phyloP scores from a whole-genome alignment of 1,140 invertebrate genomes.

The Saxidomus purpurata region DNA sequence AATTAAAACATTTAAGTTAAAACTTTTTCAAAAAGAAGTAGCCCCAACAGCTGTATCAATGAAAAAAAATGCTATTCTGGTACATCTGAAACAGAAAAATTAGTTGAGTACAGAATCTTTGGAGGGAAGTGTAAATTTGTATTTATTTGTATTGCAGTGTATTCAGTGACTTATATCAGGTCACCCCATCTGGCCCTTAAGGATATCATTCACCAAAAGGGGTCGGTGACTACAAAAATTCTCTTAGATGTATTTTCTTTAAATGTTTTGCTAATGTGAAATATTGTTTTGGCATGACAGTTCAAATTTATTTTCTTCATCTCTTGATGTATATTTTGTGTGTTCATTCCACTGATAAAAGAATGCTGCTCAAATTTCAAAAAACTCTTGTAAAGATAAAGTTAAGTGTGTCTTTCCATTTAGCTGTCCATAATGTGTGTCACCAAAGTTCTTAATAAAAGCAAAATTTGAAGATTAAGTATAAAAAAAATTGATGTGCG shows the following conservation, averaged over 20 bases:
- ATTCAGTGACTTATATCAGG: not conserved
- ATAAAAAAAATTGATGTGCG: no score
- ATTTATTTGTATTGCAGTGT: not conserved
- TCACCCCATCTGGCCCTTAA: not conserved
- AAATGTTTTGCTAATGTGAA: constrained; percentile 13
- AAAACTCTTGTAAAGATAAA: not conserved
- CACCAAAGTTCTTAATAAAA: no score
- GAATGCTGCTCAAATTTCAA: not conserved
- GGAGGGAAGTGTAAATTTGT: not conserved
- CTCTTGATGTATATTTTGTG: not conserved
- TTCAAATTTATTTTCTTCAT: constrained; percentile 9
- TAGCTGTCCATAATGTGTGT: no score
- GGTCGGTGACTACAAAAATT: constrained; percentile 1
- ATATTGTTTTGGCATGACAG: constrained; percentile 8
- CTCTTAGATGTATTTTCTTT: constrained; percentile 15
- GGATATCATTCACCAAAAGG: constrained; percentile 11
- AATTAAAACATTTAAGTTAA: no score
- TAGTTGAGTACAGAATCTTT: no score
- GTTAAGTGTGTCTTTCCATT: no score
- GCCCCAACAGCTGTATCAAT: no score
- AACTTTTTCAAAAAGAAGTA: no score
- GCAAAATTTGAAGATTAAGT: no score
- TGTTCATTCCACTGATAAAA: not conserved
- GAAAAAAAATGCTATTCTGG: no score
- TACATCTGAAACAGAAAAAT: no score